These are phyloP conservation scores for Mesitornis unicolor DNA, from an alignment of 2,113 vertebrate genomes.

Conservation along the genomic window DNA sequence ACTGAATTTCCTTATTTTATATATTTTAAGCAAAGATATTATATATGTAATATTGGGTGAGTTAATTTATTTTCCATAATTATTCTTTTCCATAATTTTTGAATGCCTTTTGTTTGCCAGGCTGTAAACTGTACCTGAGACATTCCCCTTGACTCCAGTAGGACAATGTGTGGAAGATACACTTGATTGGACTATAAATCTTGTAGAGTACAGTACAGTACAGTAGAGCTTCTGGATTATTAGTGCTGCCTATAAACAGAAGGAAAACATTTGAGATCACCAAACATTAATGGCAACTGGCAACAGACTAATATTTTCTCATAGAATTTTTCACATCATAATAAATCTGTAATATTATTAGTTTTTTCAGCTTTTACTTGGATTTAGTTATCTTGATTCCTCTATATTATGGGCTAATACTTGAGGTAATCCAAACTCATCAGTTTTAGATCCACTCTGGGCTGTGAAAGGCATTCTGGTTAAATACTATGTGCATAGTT, in stretches of 20 bases:
- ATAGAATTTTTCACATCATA: neutral
- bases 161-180: neutral
- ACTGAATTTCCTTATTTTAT: neutral
- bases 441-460: neutral
- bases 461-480: neutral
- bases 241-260: neutral
- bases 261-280: neutral
- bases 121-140: neutral
- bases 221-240: neutral
- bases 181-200: neutral
- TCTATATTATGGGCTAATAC: neutral
- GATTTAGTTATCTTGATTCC: neutral
- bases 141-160: neutral
- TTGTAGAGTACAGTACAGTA: no score
- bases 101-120: neutral
- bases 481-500: neutral
- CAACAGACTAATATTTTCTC: neutral
- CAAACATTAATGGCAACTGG: neutral
- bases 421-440: neutral
- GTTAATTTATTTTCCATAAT: neutral
- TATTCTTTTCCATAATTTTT: neutral
- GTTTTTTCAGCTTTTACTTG: neutral
- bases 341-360: neutral
- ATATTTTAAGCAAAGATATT: neutral
- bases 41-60: neutral